Evolutionary conservation across 1,140 invertebrate species (phyloP), one percentile per base, ranked within the genome.

Genomic region (Pseudachorutes palmiensis): DNA sequence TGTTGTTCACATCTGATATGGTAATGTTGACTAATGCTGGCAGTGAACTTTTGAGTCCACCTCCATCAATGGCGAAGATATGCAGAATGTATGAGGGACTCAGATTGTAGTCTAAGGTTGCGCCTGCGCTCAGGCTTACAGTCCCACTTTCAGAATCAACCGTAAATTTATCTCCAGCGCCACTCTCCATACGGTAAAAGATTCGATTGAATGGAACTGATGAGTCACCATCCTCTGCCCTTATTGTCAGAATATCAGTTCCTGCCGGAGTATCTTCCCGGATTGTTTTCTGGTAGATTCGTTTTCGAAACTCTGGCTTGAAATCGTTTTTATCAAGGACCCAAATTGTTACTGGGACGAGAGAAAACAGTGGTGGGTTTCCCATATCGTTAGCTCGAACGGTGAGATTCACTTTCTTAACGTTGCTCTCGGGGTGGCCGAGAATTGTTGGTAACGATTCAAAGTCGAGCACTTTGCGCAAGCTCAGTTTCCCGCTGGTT

Each of bases 1-100:
- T 95, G 75, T 96, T 95, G 75, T 96, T 96, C 0, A 95, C 90
- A 78, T 95, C 92, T 14, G 87, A 82, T 65, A 96, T 89, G 0
- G 85, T 86, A 5, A 97, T 90, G 74, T 92, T 90, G 0, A 95
- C 89, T 0, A 85, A 80, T 9, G 87, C 86, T 2, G 84, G 80
- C 1, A 85, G 83, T 55, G 84, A 85, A 16, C 85, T 77, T 75
- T 90, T 87, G 30, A 89, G 86, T 24, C 85, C 84, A 14, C 92
- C 92, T 19, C 91, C 92, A 77, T 95, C 92, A 36, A 94, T 79
- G 0, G 92, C 92, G 24, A 88, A 78, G 76, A 85, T 76, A 68
- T 79, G 76, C 55, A 85, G 71, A 2, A 75, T 64, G 75, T 82
- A 81, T 28, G 65, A 73, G 12, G 49, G 70, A 62, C 68, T 69